These are phyloP conservation scores for Sebastes nivosus DNA, from an alignment of 2,797 vertebrate species.

Conservation along the genomic window DNA sequence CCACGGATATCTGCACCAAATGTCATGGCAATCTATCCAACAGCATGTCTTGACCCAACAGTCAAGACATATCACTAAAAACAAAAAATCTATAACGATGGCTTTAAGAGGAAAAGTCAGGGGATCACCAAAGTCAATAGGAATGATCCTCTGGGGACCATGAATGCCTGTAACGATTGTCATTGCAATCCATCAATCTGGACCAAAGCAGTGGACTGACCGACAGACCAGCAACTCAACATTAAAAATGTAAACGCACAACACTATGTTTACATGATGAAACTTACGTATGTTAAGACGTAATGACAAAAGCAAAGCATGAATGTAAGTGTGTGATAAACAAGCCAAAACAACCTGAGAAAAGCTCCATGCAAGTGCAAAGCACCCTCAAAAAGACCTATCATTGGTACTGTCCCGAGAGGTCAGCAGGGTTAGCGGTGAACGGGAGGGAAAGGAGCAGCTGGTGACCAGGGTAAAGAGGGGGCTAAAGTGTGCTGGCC, in stretches of 20 bases:
- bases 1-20: background rate
- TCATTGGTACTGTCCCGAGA: background rate
- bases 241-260: background rate
- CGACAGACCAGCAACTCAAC: background rate
- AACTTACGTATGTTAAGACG: background rate
- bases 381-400: background rate
- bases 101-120: background rate
- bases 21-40: background rate
- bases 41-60: background rate
- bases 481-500: conserved; percentile 24
- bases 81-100: background rate
- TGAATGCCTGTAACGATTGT: background rate
- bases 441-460: conserved; percentile 61
- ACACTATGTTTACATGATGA: background rate
- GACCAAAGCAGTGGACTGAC: background rate
- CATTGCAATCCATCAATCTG: background rate
- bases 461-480: conserved; percentile 62
- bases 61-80: background rate
- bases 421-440: conserved; percentile 22
- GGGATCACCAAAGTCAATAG: background rate
- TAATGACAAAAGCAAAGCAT: background rate
- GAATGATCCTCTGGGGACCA: background rate
- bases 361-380: background rate
- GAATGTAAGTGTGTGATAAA: background rate
- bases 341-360: background rate